Evolutionary conservation across 2,888 invertebrate genomes (phyloP).

Genomic region (Sepioteuthis lessoniana): DNA sequence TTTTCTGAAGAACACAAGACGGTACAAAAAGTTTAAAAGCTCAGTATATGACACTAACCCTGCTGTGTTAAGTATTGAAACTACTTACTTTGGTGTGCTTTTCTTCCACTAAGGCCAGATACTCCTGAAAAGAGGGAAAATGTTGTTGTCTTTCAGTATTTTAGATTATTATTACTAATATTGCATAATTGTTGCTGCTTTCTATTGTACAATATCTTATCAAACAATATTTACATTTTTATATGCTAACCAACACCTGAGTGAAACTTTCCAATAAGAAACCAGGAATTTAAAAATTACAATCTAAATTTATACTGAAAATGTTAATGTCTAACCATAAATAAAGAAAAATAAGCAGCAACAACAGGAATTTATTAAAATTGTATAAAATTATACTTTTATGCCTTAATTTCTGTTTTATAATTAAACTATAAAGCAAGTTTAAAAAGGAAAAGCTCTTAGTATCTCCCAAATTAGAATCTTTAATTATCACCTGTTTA

Average conservation of each 20-base stretch:
- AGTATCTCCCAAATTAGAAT: neutral
- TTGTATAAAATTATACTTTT: too few relatives aligned
- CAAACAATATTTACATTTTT: neutral
- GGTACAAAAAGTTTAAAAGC: neutral
- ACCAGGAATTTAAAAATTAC: neutral
- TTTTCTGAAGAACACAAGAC: neutral
- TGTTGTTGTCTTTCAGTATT: constrained; percentile 9
- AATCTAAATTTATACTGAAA: neutral
- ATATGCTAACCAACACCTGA: neutral
- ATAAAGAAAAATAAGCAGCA: neutral
- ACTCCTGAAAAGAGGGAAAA: constrained; percentile 33
- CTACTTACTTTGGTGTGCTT: constrained; percentile 33
- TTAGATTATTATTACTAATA: neutral
- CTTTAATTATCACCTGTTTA: neutral
- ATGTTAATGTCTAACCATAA: neutral
- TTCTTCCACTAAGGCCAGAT: constrained; percentile 13
- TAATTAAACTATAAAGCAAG: too few relatives aligned
- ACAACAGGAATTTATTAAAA: neutral
- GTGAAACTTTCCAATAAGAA: neutral
- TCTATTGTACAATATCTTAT: neutral
- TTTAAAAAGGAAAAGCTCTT: too few relatives aligned
- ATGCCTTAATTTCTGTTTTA: too few relatives aligned
- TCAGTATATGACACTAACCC: constrained; percentile 16
- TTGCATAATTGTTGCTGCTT: neutral
- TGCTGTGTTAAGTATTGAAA: constrained; percentile 33